These are phyloP conservation scores for Alectura lathami DNA, from an alignment of 2,113 vertebrate genomes.

Conservation along the genomic window DNA sequence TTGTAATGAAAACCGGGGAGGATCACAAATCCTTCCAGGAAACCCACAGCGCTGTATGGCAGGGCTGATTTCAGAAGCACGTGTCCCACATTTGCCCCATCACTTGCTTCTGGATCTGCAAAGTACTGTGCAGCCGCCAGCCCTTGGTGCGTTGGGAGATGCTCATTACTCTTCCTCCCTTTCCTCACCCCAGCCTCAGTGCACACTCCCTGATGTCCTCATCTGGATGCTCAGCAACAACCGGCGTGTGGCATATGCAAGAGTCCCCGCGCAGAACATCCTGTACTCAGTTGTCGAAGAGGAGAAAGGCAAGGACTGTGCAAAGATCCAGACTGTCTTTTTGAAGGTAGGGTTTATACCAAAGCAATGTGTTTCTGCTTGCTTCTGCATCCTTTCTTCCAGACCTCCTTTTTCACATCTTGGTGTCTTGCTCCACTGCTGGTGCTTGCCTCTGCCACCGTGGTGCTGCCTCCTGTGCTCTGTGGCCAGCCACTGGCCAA, in stretches of 20 bases:
- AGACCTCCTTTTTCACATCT: not conserved
- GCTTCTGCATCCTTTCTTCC: not conserved
- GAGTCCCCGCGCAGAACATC: slow-evolving; percentile 85
- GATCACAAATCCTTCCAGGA: not conserved
- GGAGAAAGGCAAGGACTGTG: slow-evolving; percentile 89
- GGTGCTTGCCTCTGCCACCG: not conserved
- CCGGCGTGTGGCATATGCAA: slow-evolving; percentile 83
- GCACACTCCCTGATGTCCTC: slow-evolving; percentile 88
- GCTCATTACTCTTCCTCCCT: not conserved
- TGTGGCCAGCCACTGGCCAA: not conserved
- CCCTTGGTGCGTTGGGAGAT: not conserved
- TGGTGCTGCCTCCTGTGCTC: not conserved
- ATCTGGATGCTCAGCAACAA: slow-evolving; percentile 89
- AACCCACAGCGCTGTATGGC: not conserved
- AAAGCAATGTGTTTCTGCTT: not conserved
- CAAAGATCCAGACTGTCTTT: slow-evolving; percentile 86
- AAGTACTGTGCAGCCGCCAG: not conserved
- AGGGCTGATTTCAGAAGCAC: not conserved
- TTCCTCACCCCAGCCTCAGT: slow-evolving; percentile 84
- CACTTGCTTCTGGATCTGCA: not conserved
- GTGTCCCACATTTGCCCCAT: not conserved
- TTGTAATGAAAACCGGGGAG: not conserved
- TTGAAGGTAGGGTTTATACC: slow-evolving; percentile 80
- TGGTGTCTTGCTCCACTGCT: not conserved
- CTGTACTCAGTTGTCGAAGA: slow-evolving; percentile 92